These are phyloP conservation scores for Drosophila subquinaria DNA, from an alignment of 2,888 invertebrate genomes.

Conservation along the genomic window DNA sequence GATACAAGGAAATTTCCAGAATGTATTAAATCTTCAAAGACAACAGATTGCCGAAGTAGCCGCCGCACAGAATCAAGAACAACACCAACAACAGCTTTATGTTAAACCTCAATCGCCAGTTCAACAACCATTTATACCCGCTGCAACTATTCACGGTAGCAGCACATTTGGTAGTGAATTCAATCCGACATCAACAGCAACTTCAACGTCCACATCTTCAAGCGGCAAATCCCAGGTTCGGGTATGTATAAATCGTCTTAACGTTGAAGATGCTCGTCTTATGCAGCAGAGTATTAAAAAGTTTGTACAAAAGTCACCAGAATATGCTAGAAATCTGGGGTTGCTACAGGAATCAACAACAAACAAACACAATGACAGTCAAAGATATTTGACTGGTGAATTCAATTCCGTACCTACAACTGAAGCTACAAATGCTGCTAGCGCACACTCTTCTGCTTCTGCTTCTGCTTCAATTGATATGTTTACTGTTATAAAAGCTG, in stretches of 20 bases:
- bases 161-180: constrained; percentile 58
- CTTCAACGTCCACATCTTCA: constrained; percentile 71
- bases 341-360: constrained; percentile 79
- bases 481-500: constrained; percentile 87
- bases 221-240: constrained; percentile 83
- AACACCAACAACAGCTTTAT: constrained; percentile 35
- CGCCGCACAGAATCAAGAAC: constrained; percentile 48
- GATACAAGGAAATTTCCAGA: constrained; percentile 77
- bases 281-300: constrained; percentile 89
- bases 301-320: constrained; percentile 88
- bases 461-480: constrained; percentile 71
- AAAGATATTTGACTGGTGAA: constrained; percentile 42
- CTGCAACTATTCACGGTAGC: constrained; percentile 26
- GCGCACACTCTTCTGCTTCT: constrained; percentile 38
- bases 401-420: constrained; percentile 19
- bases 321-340: constrained; percentile 87
- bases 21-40: constrained; percentile 75
- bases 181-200: constrained; percentile 63
- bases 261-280: constrained; percentile 87
- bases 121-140: constrained; percentile 23
- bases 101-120: constrained; percentile 16
- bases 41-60: constrained; percentile 57
- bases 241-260: constrained; percentile 85
- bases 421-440: constrained; percentile 9
- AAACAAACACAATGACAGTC: constrained; percentile 49